These are phyloP conservation scores for Zygothrica quintamaculata DNA, from an alignment of 2,888 invertebrate genomes.

Conservation along the genomic window DNA sequence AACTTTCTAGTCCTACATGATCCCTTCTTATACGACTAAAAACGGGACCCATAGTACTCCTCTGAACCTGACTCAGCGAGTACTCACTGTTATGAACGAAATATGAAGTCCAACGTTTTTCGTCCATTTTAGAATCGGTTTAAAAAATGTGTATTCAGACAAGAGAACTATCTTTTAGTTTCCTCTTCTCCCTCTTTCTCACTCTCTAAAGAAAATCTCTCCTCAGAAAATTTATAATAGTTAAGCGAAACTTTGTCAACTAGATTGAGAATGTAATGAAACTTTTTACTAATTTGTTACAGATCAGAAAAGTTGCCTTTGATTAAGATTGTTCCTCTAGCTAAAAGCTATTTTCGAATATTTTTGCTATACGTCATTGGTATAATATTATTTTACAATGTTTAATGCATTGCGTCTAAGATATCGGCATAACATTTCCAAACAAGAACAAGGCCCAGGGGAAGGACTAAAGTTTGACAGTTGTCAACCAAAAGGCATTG, in stretches of 20 bases:
- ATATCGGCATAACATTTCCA: slow-evolving; percentile 9
- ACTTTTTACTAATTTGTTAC: too few relatives aligned
- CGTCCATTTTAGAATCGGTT: background rate
- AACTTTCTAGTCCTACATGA: slow-evolving; percentile 29
- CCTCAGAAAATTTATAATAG: too few relatives aligned
- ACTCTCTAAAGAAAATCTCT: too few relatives aligned
- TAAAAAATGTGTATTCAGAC: too few relatives aligned
- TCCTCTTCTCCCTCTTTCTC: too few relatives aligned
- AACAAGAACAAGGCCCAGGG: slow-evolving; percentile 21
- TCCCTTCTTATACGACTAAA: background rate
- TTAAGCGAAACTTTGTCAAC: too few relatives aligned
- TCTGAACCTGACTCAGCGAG: background rate
- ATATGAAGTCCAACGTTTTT: background rate
- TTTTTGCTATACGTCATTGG: slow-evolving; percentile 18
- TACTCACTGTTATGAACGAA: background rate
- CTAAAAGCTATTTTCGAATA: too few relatives aligned
- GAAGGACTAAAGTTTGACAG: slow-evolving; percentile 29
- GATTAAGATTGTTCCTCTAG: too few relatives aligned
- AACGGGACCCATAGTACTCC: background rate
- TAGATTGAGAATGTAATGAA: too few relatives aligned
- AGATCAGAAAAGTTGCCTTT: background rate
- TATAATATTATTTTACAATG: slow-evolving; percentile 32
- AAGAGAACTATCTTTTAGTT: too few relatives aligned
- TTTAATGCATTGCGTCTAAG: too few relatives aligned
- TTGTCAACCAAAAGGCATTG: slow-evolving; percentile 38